These are phyloP conservation scores for Epirrhoe alternata DNA, from an alignment of 2,888 invertebrate species.

Conservation along the genomic window DNA sequence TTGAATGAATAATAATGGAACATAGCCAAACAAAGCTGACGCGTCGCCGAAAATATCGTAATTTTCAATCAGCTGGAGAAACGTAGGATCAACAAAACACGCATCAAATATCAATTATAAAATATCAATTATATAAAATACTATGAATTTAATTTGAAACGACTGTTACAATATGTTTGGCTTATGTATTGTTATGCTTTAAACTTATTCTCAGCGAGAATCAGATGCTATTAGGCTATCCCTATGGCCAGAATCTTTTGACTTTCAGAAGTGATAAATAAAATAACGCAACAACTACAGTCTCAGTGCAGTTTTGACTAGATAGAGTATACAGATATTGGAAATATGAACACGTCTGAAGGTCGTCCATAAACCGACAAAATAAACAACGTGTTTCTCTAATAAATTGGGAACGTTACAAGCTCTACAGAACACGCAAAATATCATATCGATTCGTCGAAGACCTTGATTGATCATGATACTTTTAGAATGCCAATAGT, in stretches of 20 bases:
- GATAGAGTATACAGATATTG: background rate
- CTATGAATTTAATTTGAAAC: background rate
- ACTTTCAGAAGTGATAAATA: background rate
- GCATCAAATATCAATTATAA: background rate
- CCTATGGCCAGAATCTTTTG: no score
- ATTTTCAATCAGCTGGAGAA: slow-evolving; percentile 34
- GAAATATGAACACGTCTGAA: slow-evolving; percentile 3
- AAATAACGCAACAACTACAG: background rate
- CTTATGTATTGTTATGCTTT: no score
- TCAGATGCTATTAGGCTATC: no score
- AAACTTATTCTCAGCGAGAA: no score
- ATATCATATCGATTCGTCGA: slow-evolving; percentile 24
- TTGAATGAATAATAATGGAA: slow-evolving; percentile 50
- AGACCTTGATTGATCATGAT: slow-evolving; percentile 23
- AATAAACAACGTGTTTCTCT: slow-evolving; percentile 15
- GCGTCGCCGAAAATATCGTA: slow-evolving; percentile 32
- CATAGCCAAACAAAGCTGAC: slow-evolving; percentile 46
- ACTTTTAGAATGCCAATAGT: slow-evolving; percentile 17
- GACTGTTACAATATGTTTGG: background rate
- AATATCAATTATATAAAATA: background rate
- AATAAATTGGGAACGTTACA: slow-evolving; percentile 22
- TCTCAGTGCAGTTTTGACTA: background rate
- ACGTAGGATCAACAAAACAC: slow-evolving; percentile 3
- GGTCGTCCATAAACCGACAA: slow-evolving; percentile 12
- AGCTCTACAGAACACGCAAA: slow-evolving; percentile 21